phyloP scores from a whole-genome alignment of 2,797 vertebrate species.

The Gephyroberyx darwinii region DNA sequence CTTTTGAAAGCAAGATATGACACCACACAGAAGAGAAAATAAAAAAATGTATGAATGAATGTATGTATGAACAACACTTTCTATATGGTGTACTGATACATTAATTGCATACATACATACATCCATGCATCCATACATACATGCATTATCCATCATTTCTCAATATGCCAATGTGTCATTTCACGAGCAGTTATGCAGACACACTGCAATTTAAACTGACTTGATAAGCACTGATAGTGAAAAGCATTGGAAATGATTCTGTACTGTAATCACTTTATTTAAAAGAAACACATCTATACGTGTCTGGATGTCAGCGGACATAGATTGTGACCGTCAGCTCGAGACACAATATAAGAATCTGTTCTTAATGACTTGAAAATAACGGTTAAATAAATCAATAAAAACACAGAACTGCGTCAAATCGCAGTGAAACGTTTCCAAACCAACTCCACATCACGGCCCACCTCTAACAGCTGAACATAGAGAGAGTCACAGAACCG shows the following conservation, averaged over 20 bases:
- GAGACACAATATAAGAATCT: too few species aligned
- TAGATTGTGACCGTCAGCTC: not conserved
- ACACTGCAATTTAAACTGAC: too few species aligned
- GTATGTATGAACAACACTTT: not conserved
- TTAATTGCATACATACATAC: too few species aligned
- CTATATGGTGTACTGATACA: not conserved
- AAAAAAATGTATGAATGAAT: not conserved
- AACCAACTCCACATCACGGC: slow-evolving; percentile 1
- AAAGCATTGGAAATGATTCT: not conserved
- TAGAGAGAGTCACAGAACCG: not conserved
- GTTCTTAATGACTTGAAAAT: too few species aligned
- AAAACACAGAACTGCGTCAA: slow-evolving; percentile 9
- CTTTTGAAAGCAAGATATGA: not conserved
- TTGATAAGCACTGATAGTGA: not conserved
- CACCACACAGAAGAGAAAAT: not conserved
- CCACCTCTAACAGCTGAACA: slow-evolving; percentile 14
- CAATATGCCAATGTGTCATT: not conserved
- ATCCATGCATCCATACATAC: too few species aligned
- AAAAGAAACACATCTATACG: not conserved
- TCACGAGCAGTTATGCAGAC: too few species aligned
- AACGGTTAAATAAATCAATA: too few species aligned
- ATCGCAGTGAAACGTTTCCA: slow-evolving; percentile 4
- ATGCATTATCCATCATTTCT: not conserved
- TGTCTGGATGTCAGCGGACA: not conserved
- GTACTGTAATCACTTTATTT: too few species aligned